Conservation (phyloP, 1,140 invertebrate species). For the Cherax quadricarinatus region DNA sequence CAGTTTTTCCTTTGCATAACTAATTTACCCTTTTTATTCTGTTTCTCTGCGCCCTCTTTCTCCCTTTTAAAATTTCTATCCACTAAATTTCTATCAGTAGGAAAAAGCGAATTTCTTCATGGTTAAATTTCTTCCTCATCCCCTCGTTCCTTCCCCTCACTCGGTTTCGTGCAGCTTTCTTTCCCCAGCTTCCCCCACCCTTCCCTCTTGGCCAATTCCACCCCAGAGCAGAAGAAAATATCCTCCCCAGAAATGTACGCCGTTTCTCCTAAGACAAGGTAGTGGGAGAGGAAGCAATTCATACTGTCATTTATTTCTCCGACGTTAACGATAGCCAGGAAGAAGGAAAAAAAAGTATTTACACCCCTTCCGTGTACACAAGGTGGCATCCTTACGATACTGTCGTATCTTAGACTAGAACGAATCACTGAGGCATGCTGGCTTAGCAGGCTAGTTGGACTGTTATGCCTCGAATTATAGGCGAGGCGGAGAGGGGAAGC, state of each 20-base stretch:
- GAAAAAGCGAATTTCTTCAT: neutral
- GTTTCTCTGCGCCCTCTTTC: no score
- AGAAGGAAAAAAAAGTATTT: neutral
- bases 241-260: slow-evolving; percentile 1
- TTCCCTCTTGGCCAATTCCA: neutral
- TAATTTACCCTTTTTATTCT: no score
- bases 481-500: neutral
- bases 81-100: neutral
- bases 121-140: neutral
- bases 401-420: slow-evolving; percentile 48
- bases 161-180: neutral
- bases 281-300: slow-evolving; percentile 40
- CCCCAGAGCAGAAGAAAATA: slow-evolving; percentile 3
- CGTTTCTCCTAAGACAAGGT: slow-evolving; percentile 31
- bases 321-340: slow-evolving; percentile 57
- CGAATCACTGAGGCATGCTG: slow-evolving; percentile 28
- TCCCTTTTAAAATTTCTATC: no score
- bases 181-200: neutral
- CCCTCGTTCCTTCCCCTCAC: neutral
- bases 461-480: slow-evolving; percentile 39
- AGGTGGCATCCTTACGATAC: slow-evolving; percentile 62
- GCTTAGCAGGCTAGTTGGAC: slow-evolving; percentile 4
- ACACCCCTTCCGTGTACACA: slow-evolving; percentile 52
- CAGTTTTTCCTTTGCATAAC: no score
- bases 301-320: slow-evolving; percentile 55